These are phyloP conservation scores for Sphyrna mokarran DNA, from an alignment of 2,113 vertebrate species.

Conservation along the genomic window DNA sequence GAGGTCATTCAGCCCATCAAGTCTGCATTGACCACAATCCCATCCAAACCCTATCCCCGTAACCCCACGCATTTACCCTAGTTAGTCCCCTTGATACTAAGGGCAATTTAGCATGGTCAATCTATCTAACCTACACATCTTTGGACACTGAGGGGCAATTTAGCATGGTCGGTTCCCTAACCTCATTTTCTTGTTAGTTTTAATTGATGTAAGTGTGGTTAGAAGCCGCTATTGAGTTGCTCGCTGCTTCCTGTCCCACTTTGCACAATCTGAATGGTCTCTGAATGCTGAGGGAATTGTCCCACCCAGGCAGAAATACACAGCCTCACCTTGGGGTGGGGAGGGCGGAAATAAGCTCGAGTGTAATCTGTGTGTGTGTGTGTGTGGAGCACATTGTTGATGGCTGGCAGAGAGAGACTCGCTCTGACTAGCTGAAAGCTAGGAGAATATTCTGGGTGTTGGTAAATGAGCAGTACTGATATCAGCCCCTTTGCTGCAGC, in stretches of 20 bases:
- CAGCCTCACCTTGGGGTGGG: background rate
- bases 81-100: too few species aligned
- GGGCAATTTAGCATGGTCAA: too few species aligned
- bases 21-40: too few species aligned
- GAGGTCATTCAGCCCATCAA: too few species aligned
- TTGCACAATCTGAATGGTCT: background rate
- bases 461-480: background rate
- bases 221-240: background rate
- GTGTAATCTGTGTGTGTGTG: background rate
- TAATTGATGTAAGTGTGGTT: too few species aligned
- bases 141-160: too few species aligned
- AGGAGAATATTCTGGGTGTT: background rate
- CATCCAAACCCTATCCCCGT: too few species aligned
- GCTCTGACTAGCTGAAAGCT: background rate
- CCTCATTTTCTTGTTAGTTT: too few species aligned
- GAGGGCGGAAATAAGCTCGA: background rate
- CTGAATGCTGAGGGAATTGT: background rate
- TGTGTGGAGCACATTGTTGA: background rate
- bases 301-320: background rate
- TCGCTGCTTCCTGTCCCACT: background rate
- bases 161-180: too few species aligned
- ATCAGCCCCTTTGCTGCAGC: background rate
- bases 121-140: too few species aligned
- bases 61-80: too few species aligned
- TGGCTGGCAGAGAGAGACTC: background rate